These are phyloP conservation scores for Notiomystis cincta DNA, from an alignment of 2,113 vertebrate species.

Conservation along the genomic window DNA sequence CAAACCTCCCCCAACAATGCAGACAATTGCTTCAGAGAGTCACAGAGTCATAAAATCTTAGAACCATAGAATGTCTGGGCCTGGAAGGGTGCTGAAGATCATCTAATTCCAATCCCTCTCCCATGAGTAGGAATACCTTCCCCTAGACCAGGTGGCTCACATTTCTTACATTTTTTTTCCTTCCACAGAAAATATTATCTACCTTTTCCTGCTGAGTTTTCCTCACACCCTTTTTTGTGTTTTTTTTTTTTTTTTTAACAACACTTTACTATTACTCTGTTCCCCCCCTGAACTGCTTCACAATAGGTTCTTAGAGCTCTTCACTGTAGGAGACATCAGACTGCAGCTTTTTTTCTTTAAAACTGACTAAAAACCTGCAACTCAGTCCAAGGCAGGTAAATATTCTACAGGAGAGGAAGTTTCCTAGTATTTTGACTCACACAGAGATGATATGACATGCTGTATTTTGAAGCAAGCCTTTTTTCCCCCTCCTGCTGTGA, in stretches of 20 bases:
- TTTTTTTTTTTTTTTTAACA: not conserved
- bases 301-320: not conserved
- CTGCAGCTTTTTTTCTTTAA: not conserved
- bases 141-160: not conserved
- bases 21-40: not conserved
- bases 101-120: not conserved
- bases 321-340: not conserved
- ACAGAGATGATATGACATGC: not conserved
- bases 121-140: not conserved
- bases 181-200: not conserved
- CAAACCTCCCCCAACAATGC: not conserved
- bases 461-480: conserved; percentile 9
- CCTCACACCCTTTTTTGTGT: not conserved
- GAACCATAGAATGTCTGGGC: not conserved
- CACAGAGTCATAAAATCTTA: not conserved
- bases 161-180: not conserved
- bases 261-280: not conserved
- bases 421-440: not conserved
- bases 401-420: not conserved
- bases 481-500: not conserved
- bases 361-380: not conserved
- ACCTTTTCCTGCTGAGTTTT: not conserved
- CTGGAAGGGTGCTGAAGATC: not conserved
- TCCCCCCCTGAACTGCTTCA: not conserved
- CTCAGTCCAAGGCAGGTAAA: not conserved